Evolutionary conservation across 2,888 invertebrate species (phyloP), one percentile per base, ranked within the genome.

Genomic region (Chloroclystis v-ata): DNA sequence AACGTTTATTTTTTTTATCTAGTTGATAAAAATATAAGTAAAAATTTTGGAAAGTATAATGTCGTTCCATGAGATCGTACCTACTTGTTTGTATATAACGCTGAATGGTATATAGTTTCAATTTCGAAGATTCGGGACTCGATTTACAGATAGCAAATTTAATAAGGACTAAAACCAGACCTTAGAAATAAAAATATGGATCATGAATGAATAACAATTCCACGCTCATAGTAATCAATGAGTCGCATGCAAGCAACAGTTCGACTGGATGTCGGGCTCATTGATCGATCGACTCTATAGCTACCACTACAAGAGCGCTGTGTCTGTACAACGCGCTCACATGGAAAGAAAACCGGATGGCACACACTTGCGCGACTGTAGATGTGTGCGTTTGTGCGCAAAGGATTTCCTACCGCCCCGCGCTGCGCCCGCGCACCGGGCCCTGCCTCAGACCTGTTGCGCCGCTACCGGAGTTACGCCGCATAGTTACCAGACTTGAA

Each of bases 391-490:
- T 73, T 69, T 75, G 74, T 80, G 72, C 72, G 78, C 78, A 78
- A 81, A 84, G 82, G 82, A 82, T 82, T 83, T 84, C 85, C 83
- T 83, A 82, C 84, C 79, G 72, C 72, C 76, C 80, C 79, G 72
- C 81, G 69, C 66, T 69, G 63, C 70, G 61, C 71, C 59, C 68
- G 61, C 66, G 67, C 81, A 12, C 43, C 29, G 11, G 12, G 30
- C 81, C 76, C 78, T 76, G 78, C 78, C 82, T 81, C 89, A 75
- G 86, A 86, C 86, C 86, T 86, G 86, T 85, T 87, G 81, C 79
- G 78, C 78, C 72, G 87, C 87, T 87, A 87, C 87, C 81, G 86
- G 87, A 86, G 86, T 87, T 87, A 87, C 87, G 86, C 87, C 82
- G 86, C 85, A 84, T 87, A 86, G 82, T 86, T 87, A 85, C 86